Conservation (phyloP, 2,797 vertebrate genomes). For the Tachyglossus aculeatus region DNA sequence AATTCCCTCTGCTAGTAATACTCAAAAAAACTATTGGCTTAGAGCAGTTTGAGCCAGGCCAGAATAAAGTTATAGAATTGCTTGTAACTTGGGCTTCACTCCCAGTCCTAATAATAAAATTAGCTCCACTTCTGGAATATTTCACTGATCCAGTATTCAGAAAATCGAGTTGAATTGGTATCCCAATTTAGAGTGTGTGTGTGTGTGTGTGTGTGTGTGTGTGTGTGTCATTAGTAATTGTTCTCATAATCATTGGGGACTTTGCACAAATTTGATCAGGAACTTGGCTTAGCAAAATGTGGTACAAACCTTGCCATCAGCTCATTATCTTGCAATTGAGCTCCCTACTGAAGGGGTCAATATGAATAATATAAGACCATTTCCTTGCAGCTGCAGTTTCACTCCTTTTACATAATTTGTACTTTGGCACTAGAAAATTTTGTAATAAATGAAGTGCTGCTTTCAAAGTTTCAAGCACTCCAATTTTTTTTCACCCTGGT, state of each 20-base stretch:
- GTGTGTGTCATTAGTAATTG: slow-evolving; percentile 5
- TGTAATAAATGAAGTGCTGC: slow-evolving; percentile 74
- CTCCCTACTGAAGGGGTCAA: slow-evolving; percentile 9
- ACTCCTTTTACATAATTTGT: slow-evolving; percentile 63
- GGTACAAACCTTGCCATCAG: not conserved
- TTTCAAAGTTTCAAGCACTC: slow-evolving; percentile 68
- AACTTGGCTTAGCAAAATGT: not conserved
- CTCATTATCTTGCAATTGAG: slow-evolving; percentile 20
- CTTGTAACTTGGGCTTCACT: not conserved
- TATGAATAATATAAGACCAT: not conserved
- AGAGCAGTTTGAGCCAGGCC: slow-evolving; percentile 1
- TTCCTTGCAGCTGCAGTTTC: slow-evolving; percentile 61
- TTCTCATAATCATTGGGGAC: slow-evolving; percentile 4
- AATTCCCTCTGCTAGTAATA: slow-evolving; percentile 1
- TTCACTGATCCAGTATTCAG: not conserved
- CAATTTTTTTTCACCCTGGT: slow-evolving; percentile 42
- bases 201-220: not conserved
- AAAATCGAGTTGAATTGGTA: rapidly evolving
- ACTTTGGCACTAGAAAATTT: slow-evolving; percentile 61
- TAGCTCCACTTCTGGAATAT: not conserved
- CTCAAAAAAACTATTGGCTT: slow-evolving; percentile 4
- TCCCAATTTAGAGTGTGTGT: not conserved
- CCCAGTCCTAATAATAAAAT: slow-evolving; percentile 22
- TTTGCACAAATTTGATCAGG: slow-evolving; percentile 5
- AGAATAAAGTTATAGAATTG: slow-evolving; percentile 2